These are phyloP conservation scores for Arizona elegans DNA, from an alignment of 2,113 vertebrate species.

Conservation along the genomic window DNA sequence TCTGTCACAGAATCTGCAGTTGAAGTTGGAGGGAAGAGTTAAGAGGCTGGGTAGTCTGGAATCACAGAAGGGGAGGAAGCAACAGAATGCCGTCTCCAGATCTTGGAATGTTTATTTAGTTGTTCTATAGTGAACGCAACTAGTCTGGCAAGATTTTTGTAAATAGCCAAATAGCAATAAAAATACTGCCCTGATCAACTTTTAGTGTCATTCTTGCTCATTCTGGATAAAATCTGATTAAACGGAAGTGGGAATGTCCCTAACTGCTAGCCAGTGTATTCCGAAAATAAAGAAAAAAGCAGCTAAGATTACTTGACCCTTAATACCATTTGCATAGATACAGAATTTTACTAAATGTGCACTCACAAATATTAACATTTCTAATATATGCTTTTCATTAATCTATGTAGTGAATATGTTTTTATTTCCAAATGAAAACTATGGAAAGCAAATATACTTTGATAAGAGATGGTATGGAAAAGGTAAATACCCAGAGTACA, in stretches of 20 bases:
- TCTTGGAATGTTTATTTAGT: not conserved
- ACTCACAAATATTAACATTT: constrained; percentile 21
- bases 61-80: not conserved
- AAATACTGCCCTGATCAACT: not conserved
- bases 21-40: not conserved
- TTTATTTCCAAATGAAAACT: constrained; percentile 30
- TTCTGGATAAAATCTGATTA: not conserved
- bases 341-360: not conserved
- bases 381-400: constrained; percentile 42
- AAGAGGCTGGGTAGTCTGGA: not conserved
- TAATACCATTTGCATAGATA: not conserved
- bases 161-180: not conserved
- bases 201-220: not conserved
- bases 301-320: not conserved
- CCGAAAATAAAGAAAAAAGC: not conserved
- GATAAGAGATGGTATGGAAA: constrained; percentile 18
- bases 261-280: not conserved
- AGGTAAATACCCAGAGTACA: constrained; percentile 16
- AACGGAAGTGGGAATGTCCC: not conserved
- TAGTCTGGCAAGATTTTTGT: not conserved
- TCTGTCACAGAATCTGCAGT: not conserved
- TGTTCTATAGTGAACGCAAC: not conserved
- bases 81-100: not conserved
- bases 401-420: not conserved
- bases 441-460: constrained; percentile 21